These are phyloP conservation scores for Microcebus tavaratra DNA, from an alignment of 2,113 vertebrate genomes.

Conservation along the genomic window DNA sequence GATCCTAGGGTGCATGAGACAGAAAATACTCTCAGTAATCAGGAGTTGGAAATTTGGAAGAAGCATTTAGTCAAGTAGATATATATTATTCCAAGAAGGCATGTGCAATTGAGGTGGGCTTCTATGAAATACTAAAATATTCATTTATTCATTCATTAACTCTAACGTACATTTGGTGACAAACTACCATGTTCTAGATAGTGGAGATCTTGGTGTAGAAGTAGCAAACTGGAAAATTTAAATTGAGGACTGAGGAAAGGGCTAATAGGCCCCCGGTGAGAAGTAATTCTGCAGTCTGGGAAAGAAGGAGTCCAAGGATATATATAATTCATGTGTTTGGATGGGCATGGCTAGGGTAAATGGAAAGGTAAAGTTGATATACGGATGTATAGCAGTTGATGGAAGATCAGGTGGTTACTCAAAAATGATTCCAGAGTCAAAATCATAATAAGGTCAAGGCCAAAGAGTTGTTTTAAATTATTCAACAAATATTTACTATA, in stretches of 20 bases:
- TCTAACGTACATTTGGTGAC: background rate
- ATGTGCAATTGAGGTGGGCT: background rate
- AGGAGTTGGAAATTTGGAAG: background rate
- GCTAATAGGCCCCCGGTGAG: background rate
- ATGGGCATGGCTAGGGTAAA: background rate
- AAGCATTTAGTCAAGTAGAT: background rate
- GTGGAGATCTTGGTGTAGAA: background rate
- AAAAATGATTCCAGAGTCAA: background rate
- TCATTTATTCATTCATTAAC: background rate
- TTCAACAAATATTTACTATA: background rate
- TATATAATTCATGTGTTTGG: background rate
- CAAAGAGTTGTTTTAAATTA: background rate
- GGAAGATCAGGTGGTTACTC: background rate
- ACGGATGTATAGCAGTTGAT: background rate
- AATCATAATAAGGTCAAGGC: background rate
- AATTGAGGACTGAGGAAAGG: background rate
- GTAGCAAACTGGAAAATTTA: background rate
- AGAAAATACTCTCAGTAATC: background rate
- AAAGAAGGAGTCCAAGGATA: background rate
- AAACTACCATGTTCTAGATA: background rate
- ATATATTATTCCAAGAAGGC: background rate
- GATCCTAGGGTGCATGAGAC: fast-evolving
- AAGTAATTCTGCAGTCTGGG: background rate
- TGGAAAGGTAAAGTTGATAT: background rate
- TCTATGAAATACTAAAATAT: background rate